These are phyloP conservation scores for Columba livia DNA, from an alignment of 2,113 vertebrate species.

Conservation along the genomic window DNA sequence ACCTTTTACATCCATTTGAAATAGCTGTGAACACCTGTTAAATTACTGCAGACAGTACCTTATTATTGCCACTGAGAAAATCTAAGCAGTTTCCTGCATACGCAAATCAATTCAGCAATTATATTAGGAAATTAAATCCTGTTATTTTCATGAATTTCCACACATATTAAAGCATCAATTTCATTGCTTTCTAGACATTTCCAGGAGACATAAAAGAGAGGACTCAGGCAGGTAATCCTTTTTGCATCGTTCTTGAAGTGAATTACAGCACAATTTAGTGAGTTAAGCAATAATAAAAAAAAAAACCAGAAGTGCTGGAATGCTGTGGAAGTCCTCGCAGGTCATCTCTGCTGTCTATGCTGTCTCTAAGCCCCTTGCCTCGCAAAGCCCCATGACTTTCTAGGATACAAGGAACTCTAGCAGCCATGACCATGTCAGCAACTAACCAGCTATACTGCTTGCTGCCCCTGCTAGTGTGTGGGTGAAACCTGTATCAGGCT, in stretches of 20 bases:
- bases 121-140: slow-evolving; percentile 29
- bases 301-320: background rate
- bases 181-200: slow-evolving; percentile 44
- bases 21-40: slow-evolving; percentile 54
- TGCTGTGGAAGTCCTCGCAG: background rate
- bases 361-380: background rate
- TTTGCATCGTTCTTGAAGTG: background rate
- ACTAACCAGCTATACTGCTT: background rate
- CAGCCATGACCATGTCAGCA: background rate
- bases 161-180: background rate
- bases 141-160: slow-evolving; percentile 47
- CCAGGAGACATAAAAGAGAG: background rate
- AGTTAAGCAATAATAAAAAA: background rate
- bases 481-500: background rate
- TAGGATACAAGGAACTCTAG: background rate
- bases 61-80: slow-evolving; percentile 55
- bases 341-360: background rate
- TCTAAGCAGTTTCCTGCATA: slow-evolving; percentile 22
- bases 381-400: accelerated
- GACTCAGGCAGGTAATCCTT: background rate
- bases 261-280: background rate
- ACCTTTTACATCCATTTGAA: slow-evolving; percentile 35
- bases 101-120: slow-evolving; percentile 20
- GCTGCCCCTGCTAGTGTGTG: background rate
- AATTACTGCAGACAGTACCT: slow-evolving; percentile 46